Base-by-base conservation (phyloP, 2,797 vertebrate genomes). In the Ptychadena robeensis region DNA sequence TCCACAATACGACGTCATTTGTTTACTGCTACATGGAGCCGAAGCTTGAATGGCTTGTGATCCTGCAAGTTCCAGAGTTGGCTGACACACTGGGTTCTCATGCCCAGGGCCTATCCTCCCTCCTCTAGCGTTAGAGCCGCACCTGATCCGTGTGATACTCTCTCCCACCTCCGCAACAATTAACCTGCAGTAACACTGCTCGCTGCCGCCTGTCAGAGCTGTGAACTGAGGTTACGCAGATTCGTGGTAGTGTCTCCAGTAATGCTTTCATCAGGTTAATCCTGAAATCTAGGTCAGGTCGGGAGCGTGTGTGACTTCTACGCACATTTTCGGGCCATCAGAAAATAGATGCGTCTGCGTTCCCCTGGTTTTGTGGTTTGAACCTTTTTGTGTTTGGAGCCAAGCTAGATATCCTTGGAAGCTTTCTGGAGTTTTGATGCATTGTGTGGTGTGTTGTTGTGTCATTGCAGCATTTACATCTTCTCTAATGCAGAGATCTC, bases 11-110 rank as follows among this genome's bases (percentile, higher is more conserved):
- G 6, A 71, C 59, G 68, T 83, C 67, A 73, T 73, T n/a, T 83
- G 81, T 83, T 83, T 83, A 66, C 81, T 78, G 37, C 38, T 83
- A 37, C 67, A 8, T 15, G n/a, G n/a, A n/a, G n/a, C n/a, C n/a
- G n/a, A n/a, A 5, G 68, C 31, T 34, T 67, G 18, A 68, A 53
- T 68, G 77, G 66, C 22, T 66, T 30, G 53, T 61, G 72, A 74
- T 34, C 27, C 57, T 77, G 31, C 14, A 15, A 73, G 79, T 73
- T 73, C 72, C 57, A 32, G 57, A 63, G 48, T 12, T 70, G 73
- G 74, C 59, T 72, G 81, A 68, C 59, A 57, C 32, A 22, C 15
- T 1, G 10, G 25, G 63, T 57, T 72, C 67, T 37, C 68, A 37
- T 72, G 81, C 74, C 67, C 37, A 4, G 28, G 31, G 81, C 28